Evolutionary conservation across 1,140 invertebrate species (phyloP).

Genomic region (Caenorhabditis inopinata): DNA sequence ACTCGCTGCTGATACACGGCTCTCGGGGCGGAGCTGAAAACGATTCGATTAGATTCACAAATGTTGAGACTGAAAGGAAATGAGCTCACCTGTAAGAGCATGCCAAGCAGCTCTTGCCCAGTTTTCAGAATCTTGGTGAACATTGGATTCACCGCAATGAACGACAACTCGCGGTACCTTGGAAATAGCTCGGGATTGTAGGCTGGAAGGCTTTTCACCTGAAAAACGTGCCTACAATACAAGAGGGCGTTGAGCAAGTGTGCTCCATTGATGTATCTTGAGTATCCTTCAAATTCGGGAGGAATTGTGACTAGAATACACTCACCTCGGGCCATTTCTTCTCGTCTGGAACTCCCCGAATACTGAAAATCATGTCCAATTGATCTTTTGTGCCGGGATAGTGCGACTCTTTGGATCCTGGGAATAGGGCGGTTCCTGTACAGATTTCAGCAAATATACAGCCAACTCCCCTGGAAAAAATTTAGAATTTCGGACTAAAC

Average conservation of each 20-base stretch:
- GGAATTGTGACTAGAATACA: not conserved
- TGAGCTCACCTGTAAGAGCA: slow-evolving; percentile 77
- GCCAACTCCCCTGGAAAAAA: slow-evolving; percentile 78
- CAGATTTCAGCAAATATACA: slow-evolving; percentile 98
- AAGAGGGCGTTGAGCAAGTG: too few relatives aligned
- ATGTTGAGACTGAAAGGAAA: not conserved
- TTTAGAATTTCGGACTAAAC: too few relatives aligned
- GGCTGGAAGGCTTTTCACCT: slow-evolving; percentile 50
- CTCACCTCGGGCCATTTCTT: slow-evolving; percentile 84
- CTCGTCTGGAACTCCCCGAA: slow-evolving; percentile 85
- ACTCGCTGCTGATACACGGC: slow-evolving; percentile 81
- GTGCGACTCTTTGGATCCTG: slow-evolving; percentile 79
- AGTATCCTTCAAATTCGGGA: not conserved
- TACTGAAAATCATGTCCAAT: slow-evolving; percentile 92
- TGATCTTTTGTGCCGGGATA: slow-evolving; percentile 78
- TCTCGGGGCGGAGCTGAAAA: slow-evolving; percentile 79
- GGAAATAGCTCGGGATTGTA: slow-evolving; percentile 50
- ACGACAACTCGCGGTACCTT: slow-evolving; percentile 55
- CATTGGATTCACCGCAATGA: slow-evolving; percentile 52
- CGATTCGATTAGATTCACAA: too few relatives aligned
- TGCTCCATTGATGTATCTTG: too few relatives aligned
- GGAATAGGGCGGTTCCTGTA: slow-evolving; percentile 90
- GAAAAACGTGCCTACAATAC: not conserved
- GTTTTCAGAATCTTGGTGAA: slow-evolving; percentile 44
- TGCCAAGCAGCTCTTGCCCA: slow-evolving; percentile 75